Conservation (phyloP, 2,113 vertebrate genomes). For the Haemorhous mexicanus region DNA sequence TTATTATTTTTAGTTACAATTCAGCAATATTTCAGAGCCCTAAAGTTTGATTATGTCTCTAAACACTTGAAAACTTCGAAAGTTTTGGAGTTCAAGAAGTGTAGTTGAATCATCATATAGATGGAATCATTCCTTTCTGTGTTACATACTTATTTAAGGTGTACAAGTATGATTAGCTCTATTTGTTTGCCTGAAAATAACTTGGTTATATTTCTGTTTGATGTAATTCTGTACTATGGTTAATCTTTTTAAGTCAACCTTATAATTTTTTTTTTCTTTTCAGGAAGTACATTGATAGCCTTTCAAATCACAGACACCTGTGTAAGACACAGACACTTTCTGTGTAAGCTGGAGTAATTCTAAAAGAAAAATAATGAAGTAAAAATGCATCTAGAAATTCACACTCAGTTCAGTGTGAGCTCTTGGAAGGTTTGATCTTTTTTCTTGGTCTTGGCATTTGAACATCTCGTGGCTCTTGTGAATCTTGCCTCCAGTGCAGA, state of each 20-base stretch:
- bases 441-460: not conserved
- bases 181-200: not conserved
- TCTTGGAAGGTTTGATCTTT: not conserved
- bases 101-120: not conserved
- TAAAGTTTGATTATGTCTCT: not conserved
- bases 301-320: not conserved
- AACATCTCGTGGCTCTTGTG: not conserved
- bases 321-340: too few relatives aligned
- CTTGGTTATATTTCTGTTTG: not conserved
- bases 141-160: not conserved
- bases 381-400: not conserved
- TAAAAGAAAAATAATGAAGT: not conserved
- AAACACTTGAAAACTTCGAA: not conserved
- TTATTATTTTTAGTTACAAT: not conserved
- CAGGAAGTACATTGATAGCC: not conserved
- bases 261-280: not conserved
- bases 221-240: not conserved
- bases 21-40: not conserved
- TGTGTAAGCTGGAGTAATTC: not conserved
- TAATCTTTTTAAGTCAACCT: not conserved
- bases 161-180: not conserved
- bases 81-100: not conserved
- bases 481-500: not conserved
- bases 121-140: not conserved
- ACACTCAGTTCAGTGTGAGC: not conserved